Percentiles rank a stretch among this genome's conserved stretches.
phyloP scores from a whole-genome alignment of 1,140 invertebrate species.

The Cepaea nemoralis region DNA sequence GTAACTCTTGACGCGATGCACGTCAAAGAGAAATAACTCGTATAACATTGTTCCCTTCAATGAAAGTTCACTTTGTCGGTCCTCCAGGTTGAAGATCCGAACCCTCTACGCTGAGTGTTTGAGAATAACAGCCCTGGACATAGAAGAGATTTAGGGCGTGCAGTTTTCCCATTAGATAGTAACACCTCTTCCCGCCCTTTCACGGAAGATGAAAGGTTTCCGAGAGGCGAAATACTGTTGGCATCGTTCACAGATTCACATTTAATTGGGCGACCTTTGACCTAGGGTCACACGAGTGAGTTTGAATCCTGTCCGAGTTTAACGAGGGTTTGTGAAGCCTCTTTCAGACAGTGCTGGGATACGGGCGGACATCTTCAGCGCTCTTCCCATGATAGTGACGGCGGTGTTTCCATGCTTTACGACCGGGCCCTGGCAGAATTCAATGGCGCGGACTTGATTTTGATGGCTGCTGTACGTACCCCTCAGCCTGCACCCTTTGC shows the following conservation, averaged over 20 bases:
- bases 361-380: conserved; percentile 19
- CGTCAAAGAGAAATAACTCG: conserved; percentile 2
- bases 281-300: conserved; percentile 11
- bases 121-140: background rate
- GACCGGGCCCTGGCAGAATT: conserved; percentile 5
- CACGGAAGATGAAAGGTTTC: background rate
- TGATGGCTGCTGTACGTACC: conserved; percentile 17
- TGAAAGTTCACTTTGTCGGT: conserved; percentile 8
- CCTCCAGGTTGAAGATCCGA: background rate
- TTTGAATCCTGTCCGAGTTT: background rate
- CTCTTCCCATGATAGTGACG: background rate
- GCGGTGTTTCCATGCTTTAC: conserved; percentile 5
- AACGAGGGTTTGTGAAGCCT: conserved; percentile 2
- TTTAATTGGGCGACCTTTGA: conserved; percentile 39
- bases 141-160: background rate
- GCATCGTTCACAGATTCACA: conserved; percentile 3
- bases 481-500: background rate
- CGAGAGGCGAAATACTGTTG: background rate
- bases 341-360: conserved; percentile 7
- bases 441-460: conserved; percentile 22
- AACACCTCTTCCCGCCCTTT: background rate
- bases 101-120: background rate
- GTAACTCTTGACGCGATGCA: conserved; percentile 18
- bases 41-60: conserved; percentile 10
- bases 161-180: background rate